Conservation (phyloP, 2,113 vertebrate species). For the Hystrix cristata region DNA sequence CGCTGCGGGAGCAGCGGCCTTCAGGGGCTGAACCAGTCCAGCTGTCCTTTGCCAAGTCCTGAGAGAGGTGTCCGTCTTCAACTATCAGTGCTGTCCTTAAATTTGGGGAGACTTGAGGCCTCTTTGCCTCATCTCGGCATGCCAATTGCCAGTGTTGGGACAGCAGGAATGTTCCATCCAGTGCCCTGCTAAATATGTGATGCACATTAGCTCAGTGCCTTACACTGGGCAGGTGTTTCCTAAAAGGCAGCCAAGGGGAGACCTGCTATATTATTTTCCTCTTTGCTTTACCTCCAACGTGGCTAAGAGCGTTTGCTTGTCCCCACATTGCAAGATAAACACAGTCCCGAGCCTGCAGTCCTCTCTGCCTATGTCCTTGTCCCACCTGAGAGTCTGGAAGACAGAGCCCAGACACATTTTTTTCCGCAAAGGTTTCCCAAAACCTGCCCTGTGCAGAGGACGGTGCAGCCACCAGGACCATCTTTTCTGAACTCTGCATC, state of each 20-base stretch:
- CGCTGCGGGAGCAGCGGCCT: background rate
- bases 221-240: constrained; percentile 17
- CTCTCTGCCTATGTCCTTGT: constrained; percentile 46
- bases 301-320: constrained; percentile 12
- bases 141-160: background rate
- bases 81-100: background rate
- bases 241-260: background rate
- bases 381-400: constrained; percentile 46
- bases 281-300: constrained; percentile 51
- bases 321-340: constrained; percentile 6
- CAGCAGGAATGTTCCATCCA: background rate
- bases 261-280: constrained; percentile 59
- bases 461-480: background rate
- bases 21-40: background rate
- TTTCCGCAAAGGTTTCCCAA: background rate
- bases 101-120: background rate
- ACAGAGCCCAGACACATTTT: background rate
- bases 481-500: background rate
- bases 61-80: constrained; percentile 15
- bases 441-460: background rate
- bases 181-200: constrained; percentile 51
- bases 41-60: background rate
- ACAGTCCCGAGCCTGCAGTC: constrained; percentile 16
- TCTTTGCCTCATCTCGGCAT: constrained; percentile 2
- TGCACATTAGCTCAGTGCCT: background rate